Evolutionary conservation across 2,888 invertebrate genomes (phyloP), one percentile per base, ranked within the genome.

Genomic region (Griposia aprilina): DNA sequence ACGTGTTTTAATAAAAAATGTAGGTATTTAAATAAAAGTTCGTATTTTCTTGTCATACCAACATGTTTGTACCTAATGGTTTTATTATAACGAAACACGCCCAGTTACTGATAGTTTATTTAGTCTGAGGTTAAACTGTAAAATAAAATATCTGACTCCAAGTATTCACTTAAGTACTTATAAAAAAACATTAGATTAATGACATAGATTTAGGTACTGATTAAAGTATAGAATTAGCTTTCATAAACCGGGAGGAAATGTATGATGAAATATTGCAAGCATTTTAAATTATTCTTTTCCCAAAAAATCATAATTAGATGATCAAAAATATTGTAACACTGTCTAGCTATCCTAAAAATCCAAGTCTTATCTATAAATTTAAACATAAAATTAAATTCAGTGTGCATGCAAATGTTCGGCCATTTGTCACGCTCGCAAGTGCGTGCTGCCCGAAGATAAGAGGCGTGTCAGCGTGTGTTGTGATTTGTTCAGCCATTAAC

Each of bases 401-500:
- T 26, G 41, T 45, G 75, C 82, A 82, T 85, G 85, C 79, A 78
- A 84, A 85, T 76, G 59, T 17, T 2, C 6, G 30, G 26, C 20
- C 60, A 74, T 84, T 84, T 68, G 85, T 85, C 76, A 76, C 67
- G 84, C 70, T 52, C 52, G n/a, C 60, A 78, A 81, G 76, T 84
- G 84, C 84, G 84, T 85, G 84, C 59, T 36, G 52, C 23, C 17
- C 26, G 15, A 74, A 82, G 85, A 84, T 84, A 84, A 84, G 59
- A 63, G 68, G 23, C 17, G 41, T 62, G 62, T 20, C 36, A 36
- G 62, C 62, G 11, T 59, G 70, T 78, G 71, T 52, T 70, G 52
- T 76, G 26, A 83, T 70, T 84, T 70, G 74, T 85, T 86, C 71
- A 26, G 52, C 30, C 59, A 83, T 86, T 86, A 83, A 75, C 78